phyloP scores from a whole-genome alignment of 2,797 vertebrate genomes.

The Peromyscus melanophrys region DNA sequence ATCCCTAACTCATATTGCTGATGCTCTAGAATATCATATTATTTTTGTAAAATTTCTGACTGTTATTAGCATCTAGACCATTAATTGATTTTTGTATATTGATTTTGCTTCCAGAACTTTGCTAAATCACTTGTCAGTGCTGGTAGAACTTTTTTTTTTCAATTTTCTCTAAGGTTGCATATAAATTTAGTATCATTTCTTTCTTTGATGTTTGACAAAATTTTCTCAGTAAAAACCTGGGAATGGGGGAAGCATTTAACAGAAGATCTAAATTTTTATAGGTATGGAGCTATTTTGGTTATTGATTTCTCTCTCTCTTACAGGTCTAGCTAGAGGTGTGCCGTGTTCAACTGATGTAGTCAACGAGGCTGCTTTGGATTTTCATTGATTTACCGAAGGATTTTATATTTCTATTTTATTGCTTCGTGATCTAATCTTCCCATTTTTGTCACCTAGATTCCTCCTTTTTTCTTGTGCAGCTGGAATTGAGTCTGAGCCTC shows the following conservation, averaged over 20 bases:
- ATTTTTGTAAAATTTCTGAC: conserved; percentile 16
- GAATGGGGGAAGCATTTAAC: not conserved
- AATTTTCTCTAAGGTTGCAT: not conserved
- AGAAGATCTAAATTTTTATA: not conserved
- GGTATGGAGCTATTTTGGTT: not conserved
- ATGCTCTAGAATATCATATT: not conserved
- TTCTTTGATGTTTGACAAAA: not conserved
- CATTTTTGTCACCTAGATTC: not conserved
- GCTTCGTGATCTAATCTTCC: conserved; percentile 20
- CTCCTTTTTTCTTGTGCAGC: too few species aligned
- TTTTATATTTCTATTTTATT: conserved; percentile 19
- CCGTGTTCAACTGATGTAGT: not conserved
- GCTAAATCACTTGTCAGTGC: conserved; percentile 14
- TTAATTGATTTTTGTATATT: not conserved
- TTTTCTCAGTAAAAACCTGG: conserved; percentile 1
- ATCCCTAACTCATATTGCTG: not conserved
- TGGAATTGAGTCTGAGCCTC: not conserved
- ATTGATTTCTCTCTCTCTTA: not conserved
- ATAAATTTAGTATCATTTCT: not conserved
- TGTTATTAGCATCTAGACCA: not conserved
- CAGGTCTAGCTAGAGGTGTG: not conserved
- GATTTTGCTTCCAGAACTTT: not conserved
- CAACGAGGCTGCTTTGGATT: not conserved
- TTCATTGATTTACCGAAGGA: conserved; percentile 19
- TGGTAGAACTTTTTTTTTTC: not conserved